Conservation (phyloP, 1,140 invertebrate species). For the Coenobita brevimanus region DNA sequence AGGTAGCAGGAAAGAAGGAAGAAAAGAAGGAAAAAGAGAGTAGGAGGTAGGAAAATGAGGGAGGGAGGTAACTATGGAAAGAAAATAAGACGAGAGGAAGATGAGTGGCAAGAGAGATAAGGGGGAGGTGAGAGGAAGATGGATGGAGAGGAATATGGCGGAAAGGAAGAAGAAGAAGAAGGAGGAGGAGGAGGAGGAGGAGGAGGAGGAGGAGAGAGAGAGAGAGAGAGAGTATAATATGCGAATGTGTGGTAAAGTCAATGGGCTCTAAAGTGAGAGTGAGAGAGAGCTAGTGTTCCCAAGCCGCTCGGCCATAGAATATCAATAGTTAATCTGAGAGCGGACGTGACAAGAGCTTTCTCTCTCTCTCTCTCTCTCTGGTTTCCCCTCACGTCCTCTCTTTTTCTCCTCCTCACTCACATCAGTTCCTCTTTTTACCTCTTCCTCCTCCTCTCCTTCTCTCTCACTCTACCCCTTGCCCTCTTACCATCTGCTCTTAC, state of each 20-base stretch:
- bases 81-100: not conserved
- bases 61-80: too few species aligned
- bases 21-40: not conserved
- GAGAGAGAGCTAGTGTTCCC: not conserved
- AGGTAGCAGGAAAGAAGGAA: not conserved
- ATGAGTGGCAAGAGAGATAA: not conserved
- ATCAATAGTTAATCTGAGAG: not conserved
- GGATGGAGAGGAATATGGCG: not conserved
- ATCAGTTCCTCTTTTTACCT: too few species aligned
- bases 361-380: not conserved
- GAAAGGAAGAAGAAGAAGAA: not conserved
- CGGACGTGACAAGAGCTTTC: not conserved
- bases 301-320: too few species aligned
- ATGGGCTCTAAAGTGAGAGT: too few species aligned
- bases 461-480: too few species aligned
- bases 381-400: not conserved
- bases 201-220: not conserved
- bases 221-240: not conserved
- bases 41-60: not conserved
- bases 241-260: too few species aligned
- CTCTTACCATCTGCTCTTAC: too few species aligned
- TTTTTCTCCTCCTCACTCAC: not conserved
- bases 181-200: not conserved
- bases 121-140: not conserved
- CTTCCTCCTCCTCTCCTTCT: too few species aligned